These are phyloP conservation scores for Loxodonta africana DNA, from an alignment of 2,113 vertebrate genomes.

Conservation along the genomic window DNA sequence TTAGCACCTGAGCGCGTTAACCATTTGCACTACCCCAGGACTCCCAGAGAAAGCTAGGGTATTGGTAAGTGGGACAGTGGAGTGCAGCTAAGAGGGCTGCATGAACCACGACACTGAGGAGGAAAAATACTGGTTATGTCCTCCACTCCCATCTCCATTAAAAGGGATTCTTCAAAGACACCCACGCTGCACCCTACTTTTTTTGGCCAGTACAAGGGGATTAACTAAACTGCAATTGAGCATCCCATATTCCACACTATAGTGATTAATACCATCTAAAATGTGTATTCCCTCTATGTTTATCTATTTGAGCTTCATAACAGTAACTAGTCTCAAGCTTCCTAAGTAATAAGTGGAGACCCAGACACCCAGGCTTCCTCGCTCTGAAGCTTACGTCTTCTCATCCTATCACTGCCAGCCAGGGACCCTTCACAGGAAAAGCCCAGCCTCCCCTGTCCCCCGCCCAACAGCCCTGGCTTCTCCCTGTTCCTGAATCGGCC, in stretches of 20 bases:
- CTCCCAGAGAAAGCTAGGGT: neutral
- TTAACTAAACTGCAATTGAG: neutral
- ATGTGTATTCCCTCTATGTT: neutral
- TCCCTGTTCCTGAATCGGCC: neutral
- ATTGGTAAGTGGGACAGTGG: neutral
- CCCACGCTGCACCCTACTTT: too few relatives aligned
- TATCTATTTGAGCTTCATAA: neutral
- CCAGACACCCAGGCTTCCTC: neutral
- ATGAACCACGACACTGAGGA: fast-evolving
- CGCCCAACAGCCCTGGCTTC: neutral
- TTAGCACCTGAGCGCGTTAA: neutral
- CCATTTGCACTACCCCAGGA: neutral
- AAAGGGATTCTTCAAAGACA: neutral
- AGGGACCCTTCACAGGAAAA: neutral
- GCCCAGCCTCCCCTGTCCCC: neutral
- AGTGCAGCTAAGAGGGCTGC: neutral
- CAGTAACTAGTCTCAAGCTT: neutral
- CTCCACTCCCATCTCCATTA: fast-evolving
- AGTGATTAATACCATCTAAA: neutral
- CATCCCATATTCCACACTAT: neutral
- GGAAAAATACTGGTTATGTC: neutral
- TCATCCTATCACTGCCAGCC: neutral
- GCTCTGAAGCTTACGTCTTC: neutral
- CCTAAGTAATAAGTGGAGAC: neutral
- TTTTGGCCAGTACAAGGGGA: too few relatives aligned